Conservation (phyloP, 2,888 invertebrate species). For the Hirtodrosophila confusa region DNA sequence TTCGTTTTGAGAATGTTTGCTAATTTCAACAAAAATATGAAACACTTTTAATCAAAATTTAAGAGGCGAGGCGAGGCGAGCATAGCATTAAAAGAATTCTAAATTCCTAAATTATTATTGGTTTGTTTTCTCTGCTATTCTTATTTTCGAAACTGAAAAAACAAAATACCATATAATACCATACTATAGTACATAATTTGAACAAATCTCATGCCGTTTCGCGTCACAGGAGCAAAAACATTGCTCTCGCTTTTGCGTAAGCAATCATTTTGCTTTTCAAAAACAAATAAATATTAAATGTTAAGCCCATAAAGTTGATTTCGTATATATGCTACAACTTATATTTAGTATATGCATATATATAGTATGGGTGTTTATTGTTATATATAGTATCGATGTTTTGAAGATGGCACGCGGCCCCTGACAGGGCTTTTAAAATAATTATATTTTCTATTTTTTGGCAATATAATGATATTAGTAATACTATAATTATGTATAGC, state of each 20-base stretch:
- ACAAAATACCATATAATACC: slow-evolving; percentile 17
- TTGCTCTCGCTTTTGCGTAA: slow-evolving; percentile 66
- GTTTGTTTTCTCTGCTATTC: slow-evolving; percentile 1
- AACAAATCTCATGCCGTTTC: slow-evolving; percentile 39
- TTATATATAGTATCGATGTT: slow-evolving; percentile 16
- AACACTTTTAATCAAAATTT: slow-evolving; percentile 36
- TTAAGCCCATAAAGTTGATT: slow-evolving; percentile 67
- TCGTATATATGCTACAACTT: slow-evolving; percentile 13
- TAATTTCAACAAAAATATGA: slow-evolving; percentile 1
- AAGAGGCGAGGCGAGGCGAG: slow-evolving; percentile 19
- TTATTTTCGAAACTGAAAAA: slow-evolving; percentile 22
- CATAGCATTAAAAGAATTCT: slow-evolving; percentile 12
- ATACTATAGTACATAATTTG: slow-evolving; percentile 24
- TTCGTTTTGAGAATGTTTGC: slow-evolving; percentile 9
- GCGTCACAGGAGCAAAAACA: slow-evolving; percentile 59
- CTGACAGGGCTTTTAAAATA: slow-evolving; percentile 23
- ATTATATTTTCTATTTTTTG: slow-evolving; percentile 1
- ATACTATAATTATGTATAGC: slow-evolving; percentile 2
- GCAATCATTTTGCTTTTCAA: slow-evolving; percentile 56
- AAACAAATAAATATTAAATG: slow-evolving; percentile 75
- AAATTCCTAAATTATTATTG: slow-evolving; percentile 17
- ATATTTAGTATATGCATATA: background rate
- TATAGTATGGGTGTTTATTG: background rate
- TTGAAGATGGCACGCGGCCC: slow-evolving; percentile 39
- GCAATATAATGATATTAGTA: slow-evolving; percentile 8